Base-by-base conservation (phyloP, 1,140 invertebrate species). In the Nasonia giraulti region DNA sequence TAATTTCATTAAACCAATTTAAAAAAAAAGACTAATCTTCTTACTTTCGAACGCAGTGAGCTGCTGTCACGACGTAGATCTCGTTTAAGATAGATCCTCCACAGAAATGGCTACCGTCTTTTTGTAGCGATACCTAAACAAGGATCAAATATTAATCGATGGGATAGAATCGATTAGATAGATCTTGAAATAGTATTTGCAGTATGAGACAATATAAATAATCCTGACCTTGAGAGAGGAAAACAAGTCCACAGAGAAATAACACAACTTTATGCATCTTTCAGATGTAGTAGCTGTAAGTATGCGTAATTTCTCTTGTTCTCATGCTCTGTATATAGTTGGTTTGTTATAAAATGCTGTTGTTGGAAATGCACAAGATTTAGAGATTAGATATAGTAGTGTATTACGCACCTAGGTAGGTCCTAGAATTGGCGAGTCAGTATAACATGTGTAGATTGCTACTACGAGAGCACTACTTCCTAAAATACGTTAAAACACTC, bases 31-130 rank as follows among this genome's bases (percentile, higher is more conserved):
- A 3, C 12, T 73, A 2, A 44, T 37, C 5, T 62, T 44, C 5
- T 83, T 83, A 77, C 47, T 17, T n/a, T 44, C 17, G n/a, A 68
- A 83, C 69, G 31, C 82, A 83, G n/a, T 83, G 82, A 44, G 82
- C 74, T 33, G 76, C 82, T 10, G 75, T 84, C 14, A 84, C 40
- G 50, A 84, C 33, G 5, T 73, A 84, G 20, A 79, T 71, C 50
- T 84, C 68, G 47, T 69, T 78, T 37, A 84, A 7, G 66, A 84
- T 37, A n/a, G 62, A 69, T 5, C 82, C 82, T 78, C 75, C 76
- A 17, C 75, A 78, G 50, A 84, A 84, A 68, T 84, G 82, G 20
- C 31, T 44, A 20, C 62, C 55, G 6, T 10, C 11, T 23, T 44
- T 27, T 83, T 77, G 82, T 11, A 83, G 31, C 8, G 50, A 68